Base-by-base conservation (phyloP, 2,888 invertebrate genomes). In the Electrophaes corylata region DNA sequence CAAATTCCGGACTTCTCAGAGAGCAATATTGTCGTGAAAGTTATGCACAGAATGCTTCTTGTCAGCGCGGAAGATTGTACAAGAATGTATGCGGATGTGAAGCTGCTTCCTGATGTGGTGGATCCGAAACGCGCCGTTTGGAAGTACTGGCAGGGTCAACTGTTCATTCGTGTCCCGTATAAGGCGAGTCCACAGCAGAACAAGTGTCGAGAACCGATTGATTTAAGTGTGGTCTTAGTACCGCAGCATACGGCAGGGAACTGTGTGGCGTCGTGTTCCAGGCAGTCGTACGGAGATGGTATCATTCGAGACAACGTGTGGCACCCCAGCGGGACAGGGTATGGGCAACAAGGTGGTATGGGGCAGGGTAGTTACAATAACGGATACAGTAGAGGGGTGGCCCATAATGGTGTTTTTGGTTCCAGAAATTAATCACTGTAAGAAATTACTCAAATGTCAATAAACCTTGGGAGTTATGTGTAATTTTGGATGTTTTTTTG, bases 81-180 rank as follows among this genome's bases (percentile, higher is more conserved):
- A 0, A 26, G 11, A 8, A 45, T 26, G n/a, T 60, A 57, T 31
- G 56, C 60, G 3, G 57, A 56, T 4, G 45, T 60, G 11, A 47
- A 53, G 31, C 8, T 53, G 16, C 31, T 60, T 20, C 60, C 60
- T 0, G 60, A 60, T n/a, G 55, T 60, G 6, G 52, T 45, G 29
- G 52, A 52, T 8, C 12, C 46, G 10, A 26, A 16, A 11, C 33
- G 29, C 0, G 60, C 52, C 1, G 20, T 43, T 10, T 60, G 60
- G 60, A 46, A 40, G 43, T 52, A 53, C 16, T 20, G 20, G 5
- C 3, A 11, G 5, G 23, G 29, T 12, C 14, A 35, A 31, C 57
- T 61, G 4, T 29, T 46, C 1, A 50, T 61, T 2, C 16, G 43
- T 0, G 54, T 61, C 12, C 35, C 47, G 1, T 47, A 47, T 11